Evolutionary conservation across 1,140 invertebrate genomes (phyloP).

Genomic region (Heterodera carotae): DNA sequence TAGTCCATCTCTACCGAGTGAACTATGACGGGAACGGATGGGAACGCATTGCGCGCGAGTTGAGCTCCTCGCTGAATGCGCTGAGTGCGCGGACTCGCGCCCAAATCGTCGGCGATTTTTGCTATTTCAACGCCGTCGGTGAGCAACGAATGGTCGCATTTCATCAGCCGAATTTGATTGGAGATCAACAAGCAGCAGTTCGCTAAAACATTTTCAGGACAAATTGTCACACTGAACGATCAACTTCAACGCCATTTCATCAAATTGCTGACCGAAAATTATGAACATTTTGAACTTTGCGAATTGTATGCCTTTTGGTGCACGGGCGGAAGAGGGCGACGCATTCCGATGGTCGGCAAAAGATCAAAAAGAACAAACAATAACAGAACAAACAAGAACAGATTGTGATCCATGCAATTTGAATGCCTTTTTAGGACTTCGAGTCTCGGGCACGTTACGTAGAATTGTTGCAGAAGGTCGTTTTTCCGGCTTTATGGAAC

Average conservation of each 20-base stretch:
- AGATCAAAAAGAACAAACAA: no score
- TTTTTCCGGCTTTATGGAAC: slow-evolving; percentile 38
- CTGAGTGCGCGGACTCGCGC: slow-evolving; percentile 21
- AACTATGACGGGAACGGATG: slow-evolving; percentile 38
- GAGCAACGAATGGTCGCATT: slow-evolving; percentile 10
- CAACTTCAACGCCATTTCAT: slow-evolving; percentile 30
- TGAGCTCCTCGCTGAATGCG: slow-evolving; percentile 4
- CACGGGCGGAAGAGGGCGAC: slow-evolving; percentile 26
- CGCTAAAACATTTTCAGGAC: no score
- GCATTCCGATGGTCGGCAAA: slow-evolving; percentile 33
- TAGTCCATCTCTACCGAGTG: slow-evolving; percentile 37
- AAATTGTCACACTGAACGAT: slow-evolving; percentile 23
- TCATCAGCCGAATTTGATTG: not conserved
- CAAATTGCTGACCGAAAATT: slow-evolving; percentile 33
- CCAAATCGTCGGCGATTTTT: slow-evolving; percentile 42
- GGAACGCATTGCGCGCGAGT: slow-evolving; percentile 35
- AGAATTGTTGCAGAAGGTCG: slow-evolving; percentile 23
- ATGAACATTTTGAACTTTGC: slow-evolving; percentile 44
- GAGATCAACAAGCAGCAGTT: no score
- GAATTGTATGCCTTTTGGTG: slow-evolving; percentile 48
- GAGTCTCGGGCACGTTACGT: slow-evolving; percentile 23
- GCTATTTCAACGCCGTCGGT: slow-evolving; percentile 43
- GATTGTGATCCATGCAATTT: no score
- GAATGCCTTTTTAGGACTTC: not conserved
- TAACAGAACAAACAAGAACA: not conserved